These are phyloP conservation scores for Oenanthe oenanthe DNA, from an alignment of 2,113 vertebrate genomes.

Conservation along the genomic window DNA sequence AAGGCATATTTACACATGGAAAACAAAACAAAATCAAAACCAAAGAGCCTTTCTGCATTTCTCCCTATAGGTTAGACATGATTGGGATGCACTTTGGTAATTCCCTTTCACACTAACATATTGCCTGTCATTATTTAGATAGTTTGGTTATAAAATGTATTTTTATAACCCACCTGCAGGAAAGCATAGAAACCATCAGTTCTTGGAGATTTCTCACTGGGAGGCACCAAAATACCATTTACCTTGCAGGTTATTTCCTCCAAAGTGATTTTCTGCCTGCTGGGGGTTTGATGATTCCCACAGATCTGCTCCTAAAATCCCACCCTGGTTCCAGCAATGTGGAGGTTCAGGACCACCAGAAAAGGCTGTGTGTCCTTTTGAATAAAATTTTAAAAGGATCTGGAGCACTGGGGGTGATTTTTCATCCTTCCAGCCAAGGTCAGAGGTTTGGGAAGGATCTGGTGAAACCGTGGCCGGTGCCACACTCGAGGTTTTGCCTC, in stretches of 20 bases:
- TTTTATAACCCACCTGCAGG: neutral
- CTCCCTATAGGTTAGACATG: rapidly evolving
- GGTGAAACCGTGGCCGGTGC: neutral
- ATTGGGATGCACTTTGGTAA: rapidly evolving
- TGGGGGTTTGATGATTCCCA: rapidly evolving
- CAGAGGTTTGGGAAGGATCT: neutral
- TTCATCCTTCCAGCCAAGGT: neutral
- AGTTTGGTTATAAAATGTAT: neutral
- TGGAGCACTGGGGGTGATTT: neutral
- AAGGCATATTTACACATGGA: rapidly evolving
- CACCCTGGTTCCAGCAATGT: rapidly evolving
- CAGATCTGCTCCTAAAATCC: neutral
- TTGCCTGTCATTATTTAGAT: neutral
- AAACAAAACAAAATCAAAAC: neutral
- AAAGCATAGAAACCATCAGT: neutral
- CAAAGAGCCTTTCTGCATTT: neutral
- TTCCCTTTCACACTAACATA: rapidly evolving
- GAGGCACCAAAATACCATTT: neutral
- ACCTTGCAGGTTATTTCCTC: neutral
- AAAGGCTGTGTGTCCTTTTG: rapidly evolving
- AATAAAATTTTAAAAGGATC: neutral
- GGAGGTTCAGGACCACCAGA: neutral
- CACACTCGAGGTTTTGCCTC: neutral
- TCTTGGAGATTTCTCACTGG: neutral
- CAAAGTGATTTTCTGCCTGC: neutral